A percentile compares a stretch with the other conserved stretches of the same genome.
Conservation (phyloP, 23 tunicate genomes). For the Styela plicata region DNA sequence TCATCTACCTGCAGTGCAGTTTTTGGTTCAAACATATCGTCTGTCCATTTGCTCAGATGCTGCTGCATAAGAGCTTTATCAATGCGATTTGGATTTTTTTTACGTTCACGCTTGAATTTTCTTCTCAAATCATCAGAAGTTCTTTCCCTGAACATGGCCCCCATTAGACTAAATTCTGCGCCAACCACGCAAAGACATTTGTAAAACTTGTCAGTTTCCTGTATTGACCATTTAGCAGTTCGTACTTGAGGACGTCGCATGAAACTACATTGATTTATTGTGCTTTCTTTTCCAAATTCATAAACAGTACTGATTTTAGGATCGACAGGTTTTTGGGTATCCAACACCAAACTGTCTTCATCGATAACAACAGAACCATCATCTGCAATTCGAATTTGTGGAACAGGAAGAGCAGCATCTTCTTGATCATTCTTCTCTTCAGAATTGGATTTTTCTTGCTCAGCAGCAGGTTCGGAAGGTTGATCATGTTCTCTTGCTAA, state of each 20-base stretch:
- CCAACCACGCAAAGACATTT: conserved; percentile 70
- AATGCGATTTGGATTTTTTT: conserved; percentile 34
- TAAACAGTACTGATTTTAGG: conserved; percentile 49
- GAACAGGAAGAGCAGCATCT: conserved; percentile 41
- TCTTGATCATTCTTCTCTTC: conserved; percentile 16
- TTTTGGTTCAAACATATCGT: conserved; percentile 66
- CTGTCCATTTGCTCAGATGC: conserved; percentile 88
- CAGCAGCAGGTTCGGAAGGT: conserved; percentile 13
- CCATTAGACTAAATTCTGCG: conserved; percentile 78
- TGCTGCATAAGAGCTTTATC: conserved; percentile 70
- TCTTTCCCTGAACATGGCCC: conserved; percentile 78
- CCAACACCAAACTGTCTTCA: conserved; percentile 63
- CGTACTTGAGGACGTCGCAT: conserved; percentile 35
- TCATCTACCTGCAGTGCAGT: background rate
- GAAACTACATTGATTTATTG: conserved; percentile 47
- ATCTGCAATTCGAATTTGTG: conserved; percentile 77
- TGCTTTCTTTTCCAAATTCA: conserved; percentile 42
- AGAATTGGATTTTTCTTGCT: background rate
- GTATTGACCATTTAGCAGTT: conserved; percentile 49
- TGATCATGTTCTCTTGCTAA: background rate
- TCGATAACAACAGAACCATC: conserved; percentile 78
- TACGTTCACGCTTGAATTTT: conserved; percentile 52
- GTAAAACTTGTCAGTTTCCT: conserved; percentile 70
- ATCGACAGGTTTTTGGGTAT: conserved; percentile 44
- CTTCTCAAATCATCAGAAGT: conserved; percentile 55